phyloP scores from a whole-genome alignment of 2,797 vertebrate species.

The Lagorchestes hirsutus region DNA sequence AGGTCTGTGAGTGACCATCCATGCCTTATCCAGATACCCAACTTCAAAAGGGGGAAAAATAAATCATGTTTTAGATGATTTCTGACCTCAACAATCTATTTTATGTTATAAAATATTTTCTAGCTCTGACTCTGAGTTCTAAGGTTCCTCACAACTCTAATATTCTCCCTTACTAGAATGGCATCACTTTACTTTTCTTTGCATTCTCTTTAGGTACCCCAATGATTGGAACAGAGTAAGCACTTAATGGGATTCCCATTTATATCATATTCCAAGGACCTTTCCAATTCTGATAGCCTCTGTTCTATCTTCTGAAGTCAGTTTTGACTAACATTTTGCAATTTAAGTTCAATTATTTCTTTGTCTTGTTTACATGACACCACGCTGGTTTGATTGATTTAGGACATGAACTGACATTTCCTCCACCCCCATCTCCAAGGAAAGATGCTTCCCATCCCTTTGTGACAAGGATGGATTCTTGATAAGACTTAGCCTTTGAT shows the following conservation, averaged over 20 bases:
- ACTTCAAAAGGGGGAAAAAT: background rate
- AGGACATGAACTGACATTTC: background rate
- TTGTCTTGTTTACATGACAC: background rate
- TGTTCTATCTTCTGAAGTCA: background rate
- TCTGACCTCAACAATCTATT: background rate
- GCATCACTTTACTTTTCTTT: background rate
- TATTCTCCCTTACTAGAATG: background rate
- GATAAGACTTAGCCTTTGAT: background rate
- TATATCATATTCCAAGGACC: background rate
- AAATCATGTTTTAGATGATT: background rate
- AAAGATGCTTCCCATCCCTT: background rate
- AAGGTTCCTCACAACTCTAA: background rate
- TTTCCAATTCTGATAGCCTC: background rate
- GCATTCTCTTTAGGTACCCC: background rate
- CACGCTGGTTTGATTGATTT: background rate
- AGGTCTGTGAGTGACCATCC: background rate
- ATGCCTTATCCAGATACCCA: background rate
- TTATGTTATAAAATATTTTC: background rate
- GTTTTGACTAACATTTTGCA: background rate
- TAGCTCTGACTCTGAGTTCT: background rate
- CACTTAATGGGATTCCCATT: background rate
- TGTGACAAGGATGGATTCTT: background rate
- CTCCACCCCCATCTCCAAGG: background rate
- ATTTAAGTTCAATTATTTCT: background rate
- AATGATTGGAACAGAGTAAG: background rate